Evolutionary conservation across 2,113 vertebrate genomes (phyloP), one percentile per base, ranked within the genome.

Genomic region (Sciurus niger): DNA sequence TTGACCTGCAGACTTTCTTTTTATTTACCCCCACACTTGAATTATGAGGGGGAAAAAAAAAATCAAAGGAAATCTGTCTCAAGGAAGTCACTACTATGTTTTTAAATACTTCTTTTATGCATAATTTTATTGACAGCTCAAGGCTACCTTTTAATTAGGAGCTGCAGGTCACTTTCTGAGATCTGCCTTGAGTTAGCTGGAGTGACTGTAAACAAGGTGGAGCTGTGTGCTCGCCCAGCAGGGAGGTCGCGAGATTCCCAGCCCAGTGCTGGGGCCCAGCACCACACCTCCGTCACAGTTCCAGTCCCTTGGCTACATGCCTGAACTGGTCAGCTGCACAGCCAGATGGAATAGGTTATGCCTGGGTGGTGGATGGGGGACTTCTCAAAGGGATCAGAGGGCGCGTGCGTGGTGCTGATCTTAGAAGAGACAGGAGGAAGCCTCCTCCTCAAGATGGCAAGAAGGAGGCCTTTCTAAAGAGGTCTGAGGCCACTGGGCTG

Each of bases 81-180:
- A 34, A 68, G 51, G 46, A 86, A 84, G 79, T 89, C 72, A 84
- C 55, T 68, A 18, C 86, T 80, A 90, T 93, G 91, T 85, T 83
- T 96, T 83, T 82, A 80, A 96, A 93, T 55, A 18, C 93, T 85
- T 96, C 67, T 70, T 95, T 95, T 72, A 43, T 93, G 83, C 48
- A 65, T 92, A 70, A 86, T 94, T 94, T 93, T 93, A 93, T 95
- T 65, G 96, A 63, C 74, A 89, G 87, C 95, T 94, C 78, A 89
- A 89, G 96, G 78, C 83, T 51, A 77, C 93, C 79, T 95, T 95
- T 95, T 96, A 95, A 96, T 91, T 96, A 87, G 78, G 83, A 76
- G 60, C 53, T 85, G 5, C 5, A 13, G 46, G 91, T 78, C 7
- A 5, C 14, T 83, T 76, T 79, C 30, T 32, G 83, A 95, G 86